Evolutionary conservation across 2,797 vertebrate genomes (phyloP).

Genomic region (Anguilla marmorata): DNA sequence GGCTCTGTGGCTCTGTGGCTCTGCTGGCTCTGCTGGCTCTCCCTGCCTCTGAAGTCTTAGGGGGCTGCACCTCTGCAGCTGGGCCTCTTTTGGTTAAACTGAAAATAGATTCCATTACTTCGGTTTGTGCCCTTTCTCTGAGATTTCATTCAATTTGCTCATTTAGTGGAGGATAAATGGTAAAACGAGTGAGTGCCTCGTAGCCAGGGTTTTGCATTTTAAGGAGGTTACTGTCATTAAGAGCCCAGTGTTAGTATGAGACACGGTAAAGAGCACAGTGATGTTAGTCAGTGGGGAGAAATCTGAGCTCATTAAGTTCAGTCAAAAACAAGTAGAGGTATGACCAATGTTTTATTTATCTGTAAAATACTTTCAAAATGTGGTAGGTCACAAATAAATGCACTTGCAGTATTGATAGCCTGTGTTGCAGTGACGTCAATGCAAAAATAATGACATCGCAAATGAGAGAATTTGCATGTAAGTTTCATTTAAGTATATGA

Average conservation of each 20-base stretch:
- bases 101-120: background rate
- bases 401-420: background rate
- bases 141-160: slow-evolving; percentile 2
- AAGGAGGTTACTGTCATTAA: background rate
- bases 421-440: background rate
- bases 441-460: background rate
- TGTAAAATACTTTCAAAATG: background rate
- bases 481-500: background rate
- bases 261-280: background rate
- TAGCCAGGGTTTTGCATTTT: background rate
- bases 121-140: background rate
- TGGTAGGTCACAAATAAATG: background rate
- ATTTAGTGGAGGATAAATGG: background rate
- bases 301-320: background rate
- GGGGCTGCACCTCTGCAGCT: background rate
- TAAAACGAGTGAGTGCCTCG: background rate
- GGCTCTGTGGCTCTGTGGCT: too few relatives aligned
- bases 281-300: background rate
- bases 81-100: background rate
- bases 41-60: background rate
- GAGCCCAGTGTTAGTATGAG: background rate
- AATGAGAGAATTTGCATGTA: background rate
- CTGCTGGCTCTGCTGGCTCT: background rate
- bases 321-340: background rate
- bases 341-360: background rate